Percentiles rank a stretch among this genome's conserved stretches.
These are phyloP conservation scores for Rhegmatorhina hoffmannsi DNA, from an alignment of 2,113 vertebrate genomes.

Conservation along the genomic window DNA sequence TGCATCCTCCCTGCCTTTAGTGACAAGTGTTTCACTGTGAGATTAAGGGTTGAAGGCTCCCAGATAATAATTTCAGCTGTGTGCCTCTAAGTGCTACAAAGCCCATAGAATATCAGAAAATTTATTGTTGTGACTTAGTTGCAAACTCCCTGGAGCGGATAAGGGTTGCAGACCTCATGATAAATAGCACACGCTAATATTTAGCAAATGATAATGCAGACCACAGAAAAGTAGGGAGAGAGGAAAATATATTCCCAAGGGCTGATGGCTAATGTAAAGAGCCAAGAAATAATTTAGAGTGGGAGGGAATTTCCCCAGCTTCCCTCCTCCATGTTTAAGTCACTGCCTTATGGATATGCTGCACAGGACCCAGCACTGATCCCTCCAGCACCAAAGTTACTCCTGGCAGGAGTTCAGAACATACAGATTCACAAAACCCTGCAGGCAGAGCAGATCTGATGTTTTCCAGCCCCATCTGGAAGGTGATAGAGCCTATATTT, in stretches of 20 bases:
- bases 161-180: constrained; percentile 23
- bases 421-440: not conserved
- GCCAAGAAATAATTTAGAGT: constrained; percentile 19
- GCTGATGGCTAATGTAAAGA: constrained; percentile 19
- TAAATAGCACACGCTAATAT: constrained; percentile 45
- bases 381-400: constrained; percentile 10
- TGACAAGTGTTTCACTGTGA: not conserved
- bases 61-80: constrained; percentile 17
- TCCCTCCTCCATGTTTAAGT: not conserved
- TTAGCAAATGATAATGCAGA: constrained; percentile 51
- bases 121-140: constrained; percentile 30
- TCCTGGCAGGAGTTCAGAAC: constrained; percentile 37
- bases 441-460: not conserved
- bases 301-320: not conserved
- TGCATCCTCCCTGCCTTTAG: not conserved
- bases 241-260: constrained; percentile 40
- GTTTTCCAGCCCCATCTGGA: constrained; percentile 37
- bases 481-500: not conserved
- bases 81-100: not conserved
- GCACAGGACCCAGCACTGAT: not conserved
- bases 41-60: constrained; percentile 5
- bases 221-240: not conserved
- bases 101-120: not conserved
- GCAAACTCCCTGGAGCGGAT: constrained; percentile 2
- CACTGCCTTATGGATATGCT: not conserved